These are phyloP conservation scores for Drosophila tropicalis DNA, from an alignment of 1,140 invertebrate species.

Conservation along the genomic window DNA sequence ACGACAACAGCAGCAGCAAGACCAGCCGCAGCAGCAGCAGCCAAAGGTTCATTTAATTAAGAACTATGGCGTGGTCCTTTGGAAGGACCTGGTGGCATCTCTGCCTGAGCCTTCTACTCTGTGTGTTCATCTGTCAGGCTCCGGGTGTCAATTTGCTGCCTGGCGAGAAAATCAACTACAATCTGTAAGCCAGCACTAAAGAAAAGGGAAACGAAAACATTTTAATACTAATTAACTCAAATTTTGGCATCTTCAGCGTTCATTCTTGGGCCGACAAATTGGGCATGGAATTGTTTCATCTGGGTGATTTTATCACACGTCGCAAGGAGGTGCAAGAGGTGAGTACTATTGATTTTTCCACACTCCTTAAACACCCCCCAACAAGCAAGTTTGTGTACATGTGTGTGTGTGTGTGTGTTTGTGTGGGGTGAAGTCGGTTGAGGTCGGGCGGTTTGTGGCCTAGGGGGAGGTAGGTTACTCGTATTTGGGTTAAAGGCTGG, in stretches of 20 bases:
- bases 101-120: slow-evolving; percentile 54
- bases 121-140: slow-evolving; percentile 54
- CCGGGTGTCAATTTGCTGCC: slow-evolving; percentile 56
- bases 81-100: slow-evolving; percentile 63
- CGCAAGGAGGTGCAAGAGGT: slow-evolving; percentile 88
- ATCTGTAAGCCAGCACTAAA: slow-evolving; percentile 63
- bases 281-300: slow-evolving; percentile 88
- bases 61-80: slow-evolving; percentile 41
- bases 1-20: slow-evolving; percentile 40
- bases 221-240: not conserved
- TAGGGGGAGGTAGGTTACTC: slow-evolving; percentile 12
- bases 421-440: too few relatives aligned
- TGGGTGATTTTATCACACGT: slow-evolving; percentile 89
- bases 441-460: too few relatives aligned
- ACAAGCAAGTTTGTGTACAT: slow-evolving; percentile 15
- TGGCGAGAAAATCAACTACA: slow-evolving; percentile 81
- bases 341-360: slow-evolving; percentile 82
- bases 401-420: not conserved
- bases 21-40: slow-evolving; percentile 25
- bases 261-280: slow-evolving; percentile 89
- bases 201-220: not conserved
- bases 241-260: slow-evolving; percentile 84
- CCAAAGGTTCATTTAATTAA: not conserved
- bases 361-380: not conserved
- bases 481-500: slow-evolving; percentile 75